Base-by-base conservation (phyloP, 2,113 vertebrate species). In the Rissa tridactyla region DNA sequence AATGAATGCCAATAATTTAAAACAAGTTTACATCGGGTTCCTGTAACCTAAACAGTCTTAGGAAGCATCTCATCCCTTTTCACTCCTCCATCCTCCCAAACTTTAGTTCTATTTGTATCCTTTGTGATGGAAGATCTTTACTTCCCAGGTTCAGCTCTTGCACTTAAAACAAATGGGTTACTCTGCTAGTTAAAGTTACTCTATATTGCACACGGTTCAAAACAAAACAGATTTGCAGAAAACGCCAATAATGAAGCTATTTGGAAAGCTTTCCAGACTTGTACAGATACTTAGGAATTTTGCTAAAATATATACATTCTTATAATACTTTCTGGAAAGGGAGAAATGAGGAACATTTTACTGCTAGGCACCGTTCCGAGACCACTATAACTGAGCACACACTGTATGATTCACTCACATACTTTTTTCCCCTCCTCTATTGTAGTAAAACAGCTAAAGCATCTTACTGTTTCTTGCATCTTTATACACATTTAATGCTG, bases 1-100 rank as follows among this genome's bases (percentile, higher is more conserved):
- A 84, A 81, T 89, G 60, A 47, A 97, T 25, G 73, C n/a, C 80
- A 86, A 29, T 88, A 57, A 70, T 68, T 94, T 86, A 88, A 92
- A 93, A 58, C 6, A 51, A 75, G 72, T 36, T 83, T 69, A 78
- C 84, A 95, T 64, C 34, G 54, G 29, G 75, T 90, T 64, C 34
- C 42, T 62, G 25, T 84, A 88, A 83, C 29, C 55, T 88, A 78
- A 65, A 80, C 57, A 77, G 57, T 64, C 77, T 85, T 79, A 66
- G 81, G 78, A 91, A 89, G 61, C 16, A 30, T 64, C 44, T 94
- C 42, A 66, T 51, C 72, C 15, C 17, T 81, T 84, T 52, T 79
- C 44, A 78, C 51, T 86, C 38, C 61, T 58, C 25, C 30, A 26
- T 71, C 15, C 61, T 88, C n/a, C 55, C 58, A n/a, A 78, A 71